phyloP scores from a whole-genome alignment of 1,140 invertebrate species.

The Melipona quadrifasciata region DNA sequence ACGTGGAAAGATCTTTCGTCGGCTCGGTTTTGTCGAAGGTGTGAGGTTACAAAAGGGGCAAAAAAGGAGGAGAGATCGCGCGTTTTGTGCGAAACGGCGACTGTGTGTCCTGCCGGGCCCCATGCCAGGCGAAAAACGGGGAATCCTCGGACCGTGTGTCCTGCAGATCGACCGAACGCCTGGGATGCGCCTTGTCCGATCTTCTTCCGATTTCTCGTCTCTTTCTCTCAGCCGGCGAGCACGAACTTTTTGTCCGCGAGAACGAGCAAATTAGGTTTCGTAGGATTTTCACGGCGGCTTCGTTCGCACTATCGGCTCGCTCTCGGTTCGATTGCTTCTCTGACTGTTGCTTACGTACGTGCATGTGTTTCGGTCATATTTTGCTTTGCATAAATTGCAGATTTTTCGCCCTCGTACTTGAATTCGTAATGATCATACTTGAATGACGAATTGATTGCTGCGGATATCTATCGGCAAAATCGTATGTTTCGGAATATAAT shows the following conservation, averaged over 20 bases:
- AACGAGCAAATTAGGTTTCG: slow-evolving; percentile 23
- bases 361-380: too few relatives aligned
- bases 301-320: too few relatives aligned
- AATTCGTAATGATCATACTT: too few relatives aligned
- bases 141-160: slow-evolving; percentile 44
- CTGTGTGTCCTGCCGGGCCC: slow-evolving; percentile 45
- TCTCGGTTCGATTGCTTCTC: too few relatives aligned
- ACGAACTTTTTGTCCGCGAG: not conserved
- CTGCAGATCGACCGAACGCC: slow-evolving; percentile 32
- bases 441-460: too few relatives aligned
- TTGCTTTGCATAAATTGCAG: too few relatives aligned
- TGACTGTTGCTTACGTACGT: too few relatives aligned
- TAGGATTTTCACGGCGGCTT: not conserved
- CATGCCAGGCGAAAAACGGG: slow-evolving; percentile 34
- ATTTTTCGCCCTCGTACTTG: too few relatives aligned
- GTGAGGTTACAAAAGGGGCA: slow-evolving; percentile 77
- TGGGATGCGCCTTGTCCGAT: slow-evolving; percentile 12
- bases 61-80: slow-evolving; percentile 66
- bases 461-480: too few relatives aligned
- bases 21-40: slow-evolving; percentile 76
- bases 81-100: slow-evolving; percentile 65
- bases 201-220: slow-evolving; percentile 5
- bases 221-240: not conserved
- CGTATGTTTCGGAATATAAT: too few relatives aligned
- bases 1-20: slow-evolving; percentile 67